phyloP scores from a whole-genome alignment of 2,797 vertebrate genomes.

The Acanthopagrus latus region DNA sequence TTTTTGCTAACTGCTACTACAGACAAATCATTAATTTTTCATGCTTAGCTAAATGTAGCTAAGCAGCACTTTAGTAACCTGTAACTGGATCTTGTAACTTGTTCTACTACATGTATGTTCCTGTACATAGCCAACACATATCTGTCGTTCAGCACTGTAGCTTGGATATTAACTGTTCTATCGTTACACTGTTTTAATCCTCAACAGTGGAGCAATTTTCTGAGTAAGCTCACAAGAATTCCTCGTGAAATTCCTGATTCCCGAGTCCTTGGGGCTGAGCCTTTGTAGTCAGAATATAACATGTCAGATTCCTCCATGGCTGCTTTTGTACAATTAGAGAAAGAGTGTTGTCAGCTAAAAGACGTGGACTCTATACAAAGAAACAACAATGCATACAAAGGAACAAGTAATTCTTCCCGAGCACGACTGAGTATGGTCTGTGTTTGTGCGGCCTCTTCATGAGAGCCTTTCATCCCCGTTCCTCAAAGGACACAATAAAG shows the following conservation, averaged over 20 bases:
- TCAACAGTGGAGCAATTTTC: slow-evolving; percentile 1
- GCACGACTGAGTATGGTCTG: slow-evolving; percentile 51
- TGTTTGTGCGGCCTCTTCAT: slow-evolving; percentile 67
- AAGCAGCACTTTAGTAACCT: too few species aligned
- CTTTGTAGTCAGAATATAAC: slow-evolving; percentile 43
- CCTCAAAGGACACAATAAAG: slow-evolving; percentile 75
- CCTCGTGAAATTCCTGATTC: slow-evolving; percentile 31
- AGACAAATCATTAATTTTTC: too few species aligned
- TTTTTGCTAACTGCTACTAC: too few species aligned
- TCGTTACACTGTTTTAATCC: slow-evolving; percentile 12
- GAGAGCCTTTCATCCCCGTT: slow-evolving; percentile 66
- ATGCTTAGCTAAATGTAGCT: too few species aligned
- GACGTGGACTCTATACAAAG: slow-evolving; percentile 58
- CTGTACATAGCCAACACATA: too few species aligned
- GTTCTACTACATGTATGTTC: too few species aligned
- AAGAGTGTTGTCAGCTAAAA: slow-evolving; percentile 67
- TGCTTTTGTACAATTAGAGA: slow-evolving; percentile 64
- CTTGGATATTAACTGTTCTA: background rate
- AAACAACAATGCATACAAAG: slow-evolving; percentile 70
- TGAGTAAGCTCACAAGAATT: slow-evolving; percentile 4
- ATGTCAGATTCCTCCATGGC: slow-evolving; percentile 41
- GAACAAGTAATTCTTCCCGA: slow-evolving; percentile 53
- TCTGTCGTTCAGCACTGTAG: too few species aligned
- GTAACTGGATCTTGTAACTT: too few species aligned
- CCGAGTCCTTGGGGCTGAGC: slow-evolving; percentile 14